These are phyloP conservation scores for Tiliacea aurago DNA, from an alignment of 2,888 invertebrate species.

Conservation along the genomic window DNA sequence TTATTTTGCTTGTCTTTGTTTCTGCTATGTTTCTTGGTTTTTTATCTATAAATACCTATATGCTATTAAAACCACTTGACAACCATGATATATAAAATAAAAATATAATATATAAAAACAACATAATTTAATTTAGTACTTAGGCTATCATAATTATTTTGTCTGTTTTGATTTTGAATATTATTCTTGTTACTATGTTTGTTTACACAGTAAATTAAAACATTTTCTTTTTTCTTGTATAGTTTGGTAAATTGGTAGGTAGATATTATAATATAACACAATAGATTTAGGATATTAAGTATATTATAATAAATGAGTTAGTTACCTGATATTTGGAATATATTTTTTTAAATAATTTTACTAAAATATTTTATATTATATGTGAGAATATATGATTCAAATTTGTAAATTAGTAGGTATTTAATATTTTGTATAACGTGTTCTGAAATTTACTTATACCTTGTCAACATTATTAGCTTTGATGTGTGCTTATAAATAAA, in stretches of 20 bases:
- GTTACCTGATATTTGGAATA: not conserved
- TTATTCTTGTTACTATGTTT: not conserved
- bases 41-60: too few relatives aligned
- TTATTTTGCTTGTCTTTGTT: too few relatives aligned
- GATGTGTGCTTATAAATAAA: not conserved
- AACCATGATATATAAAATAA: too few relatives aligned
- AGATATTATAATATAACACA: not conserved
- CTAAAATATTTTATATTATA: not conserved
- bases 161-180: not conserved
- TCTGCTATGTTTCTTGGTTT: too few relatives aligned
- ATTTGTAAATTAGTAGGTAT: not conserved
- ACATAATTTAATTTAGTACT: too few relatives aligned
- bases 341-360: not conserved
- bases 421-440: slow-evolving; percentile 2
- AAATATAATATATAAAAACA: too few relatives aligned
- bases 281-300: not conserved
- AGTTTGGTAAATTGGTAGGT: not conserved
- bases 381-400: not conserved
- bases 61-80: too few relatives aligned
- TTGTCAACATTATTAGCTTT: not conserved
- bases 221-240: not conserved
- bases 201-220: not conserved
- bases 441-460: not conserved
- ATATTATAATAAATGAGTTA: not conserved
- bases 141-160: not conserved